Evolutionary conservation across 2,113 vertebrate genomes (phyloP), one percentile per base, ranked within the genome.

Genomic region (Rhinogobius similis): DNA sequence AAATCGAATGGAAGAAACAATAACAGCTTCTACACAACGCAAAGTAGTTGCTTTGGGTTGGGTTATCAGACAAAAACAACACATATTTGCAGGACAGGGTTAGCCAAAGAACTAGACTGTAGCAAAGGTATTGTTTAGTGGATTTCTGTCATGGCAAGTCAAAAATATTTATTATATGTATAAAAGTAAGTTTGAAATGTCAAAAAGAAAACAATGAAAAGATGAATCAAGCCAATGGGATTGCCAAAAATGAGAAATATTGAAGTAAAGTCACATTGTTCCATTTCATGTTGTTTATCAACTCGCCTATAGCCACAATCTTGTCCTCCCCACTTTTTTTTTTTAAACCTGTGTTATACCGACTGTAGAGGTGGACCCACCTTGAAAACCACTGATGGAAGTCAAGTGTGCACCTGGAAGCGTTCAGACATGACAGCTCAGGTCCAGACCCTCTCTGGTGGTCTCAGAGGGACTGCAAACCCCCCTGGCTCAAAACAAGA

Each of bases 391-490:
- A 10, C 32, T 36, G 58, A 64, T 27, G 14, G 26, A 32, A 29
- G 55, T 58, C 24, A 26, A 29, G 43, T 9, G n/a, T 65, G 18
- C 65, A 68, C 56, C 50, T 78, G 62, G 53, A 73, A 64, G 50
- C 39, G 43, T 73, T 75, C 65, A 59, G 68, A 73, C 43, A 39
- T 50, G 13, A 62, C 66, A 72, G 68, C 72, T 69, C 43, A 44
- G 43, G 62, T 26, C 20, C 44, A 9, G 38, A 14, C 44, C 73
- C 55, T 65, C 67, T 29, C 20, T 59, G 58, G 23, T 55, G 75
- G 64, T 72, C 66, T 75, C 74, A 32, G 43, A n/a, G 44, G 43
- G 58, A 82, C 27, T 44, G 56, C 38, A 71, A 65, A 67, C 29
- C 67, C 63, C 26, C 13, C 20, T 24, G 1, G 26, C 39, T 56